These are phyloP conservation scores for Drosophila bunnanda DNA, from an alignment of 2,888 invertebrate species.

Conservation along the genomic window DNA sequence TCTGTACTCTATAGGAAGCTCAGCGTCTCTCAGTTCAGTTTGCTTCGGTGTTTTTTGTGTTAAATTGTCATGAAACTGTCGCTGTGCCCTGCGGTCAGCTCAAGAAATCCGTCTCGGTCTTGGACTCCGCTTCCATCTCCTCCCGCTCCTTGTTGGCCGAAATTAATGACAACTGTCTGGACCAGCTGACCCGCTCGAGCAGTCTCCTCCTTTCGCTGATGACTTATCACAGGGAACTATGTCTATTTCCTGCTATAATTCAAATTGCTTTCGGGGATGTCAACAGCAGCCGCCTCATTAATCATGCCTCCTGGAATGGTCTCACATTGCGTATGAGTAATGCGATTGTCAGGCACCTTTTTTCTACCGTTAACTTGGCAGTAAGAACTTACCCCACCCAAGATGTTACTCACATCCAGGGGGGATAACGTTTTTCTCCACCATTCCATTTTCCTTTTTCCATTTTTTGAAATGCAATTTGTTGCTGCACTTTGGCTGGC, in stretches of 20 bases:
- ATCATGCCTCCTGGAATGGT: constrained; percentile 55
- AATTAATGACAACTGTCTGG: constrained; percentile 80
- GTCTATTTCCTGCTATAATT: constrained; percentile 72
- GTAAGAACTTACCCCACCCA: constrained; percentile 31
- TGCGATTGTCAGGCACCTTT: constrained; percentile 51
- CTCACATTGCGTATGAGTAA: constrained; percentile 69
- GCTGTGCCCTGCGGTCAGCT: constrained; percentile 51
- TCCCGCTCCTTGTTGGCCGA: constrained; percentile 49
- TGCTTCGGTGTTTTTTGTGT: constrained; percentile 45
- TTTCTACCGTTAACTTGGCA: constrained; percentile 22
- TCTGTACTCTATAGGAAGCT: constrained; percentile 47
- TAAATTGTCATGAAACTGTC: constrained; percentile 76
- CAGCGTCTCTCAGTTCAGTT: constrained; percentile 38
- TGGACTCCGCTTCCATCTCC: background rate
- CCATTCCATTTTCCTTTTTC: background rate
- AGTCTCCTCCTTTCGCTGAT: constrained; percentile 56
- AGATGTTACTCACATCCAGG: constrained; percentile 57
- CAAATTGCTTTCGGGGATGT: constrained; percentile 70
- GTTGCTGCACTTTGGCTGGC: constrained; percentile 55
- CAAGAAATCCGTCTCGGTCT: constrained; percentile 20
- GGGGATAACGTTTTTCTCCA: constrained; percentile 63
- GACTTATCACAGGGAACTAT: constrained; percentile 70
- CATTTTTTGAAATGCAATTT: constrained; percentile 59
- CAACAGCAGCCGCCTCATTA: constrained; percentile 68
- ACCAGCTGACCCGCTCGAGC: constrained; percentile 64